Evolutionary conservation across 2,113 vertebrate genomes (phyloP).

Genomic region (Catagonus wagneri): DNA sequence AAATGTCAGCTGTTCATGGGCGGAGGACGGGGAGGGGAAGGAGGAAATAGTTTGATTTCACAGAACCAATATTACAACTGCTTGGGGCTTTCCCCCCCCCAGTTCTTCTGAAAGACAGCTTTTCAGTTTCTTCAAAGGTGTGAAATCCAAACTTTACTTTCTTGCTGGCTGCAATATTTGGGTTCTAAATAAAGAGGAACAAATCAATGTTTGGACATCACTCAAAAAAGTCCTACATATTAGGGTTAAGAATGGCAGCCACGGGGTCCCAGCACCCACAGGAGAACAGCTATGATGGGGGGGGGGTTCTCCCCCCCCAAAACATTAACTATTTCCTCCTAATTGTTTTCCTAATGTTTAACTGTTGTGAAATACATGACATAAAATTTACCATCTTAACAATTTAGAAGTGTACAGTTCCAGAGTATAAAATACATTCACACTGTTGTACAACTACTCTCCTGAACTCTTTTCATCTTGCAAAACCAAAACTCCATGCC

Average conservation of each 20-base stretch:
- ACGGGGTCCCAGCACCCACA: neutral
- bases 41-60: neutral
- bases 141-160: slow-evolving; percentile 39
- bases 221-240: neutral
- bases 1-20: slow-evolving; percentile 10
- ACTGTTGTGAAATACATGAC: neutral
- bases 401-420: neutral
- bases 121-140: slow-evolving; percentile 33
- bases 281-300: accelerated
- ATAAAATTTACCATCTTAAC: neutral
- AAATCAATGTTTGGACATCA: neutral
- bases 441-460: neutral
- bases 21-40: neutral
- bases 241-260: neutral
- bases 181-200: slow-evolving; percentile 29
- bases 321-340: neutral
- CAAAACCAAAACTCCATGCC: neutral
- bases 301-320: accelerated
- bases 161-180: neutral
- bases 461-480: neutral
- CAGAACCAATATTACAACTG: neutral
- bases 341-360: neutral
- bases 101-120: slow-evolving; percentile 52
- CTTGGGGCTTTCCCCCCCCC: neutral
- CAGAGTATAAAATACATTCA: neutral